phyloP scores from a whole-genome alignment of 2,888 invertebrate species.

The Sinelater perroti region DNA sequence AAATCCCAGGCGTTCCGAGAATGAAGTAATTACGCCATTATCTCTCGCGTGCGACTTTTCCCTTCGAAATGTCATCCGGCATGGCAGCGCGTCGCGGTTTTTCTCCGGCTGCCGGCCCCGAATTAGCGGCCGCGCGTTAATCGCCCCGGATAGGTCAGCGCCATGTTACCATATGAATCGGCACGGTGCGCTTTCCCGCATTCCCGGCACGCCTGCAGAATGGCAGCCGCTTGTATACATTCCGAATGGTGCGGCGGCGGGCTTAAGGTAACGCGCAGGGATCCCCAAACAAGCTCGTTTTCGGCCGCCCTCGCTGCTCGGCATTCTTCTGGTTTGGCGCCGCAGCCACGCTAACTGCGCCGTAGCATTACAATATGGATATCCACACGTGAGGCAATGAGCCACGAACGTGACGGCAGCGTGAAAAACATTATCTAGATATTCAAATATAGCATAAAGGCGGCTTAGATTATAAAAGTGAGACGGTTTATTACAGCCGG shows the following conservation, averaged over 20 bases:
- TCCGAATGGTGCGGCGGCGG: slow-evolving; percentile 29
- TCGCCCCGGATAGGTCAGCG: not conserved
- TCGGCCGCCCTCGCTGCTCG: too few species aligned
- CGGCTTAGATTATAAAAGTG: slow-evolving; percentile 19
- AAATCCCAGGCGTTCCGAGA: too few species aligned
- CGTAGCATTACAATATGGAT: slow-evolving; percentile 42
- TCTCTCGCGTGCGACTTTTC: slow-evolving; percentile 8
- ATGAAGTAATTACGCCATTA: slow-evolving; percentile 2
- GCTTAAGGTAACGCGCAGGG: slow-evolving; percentile 15
- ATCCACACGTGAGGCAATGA: slow-evolving; percentile 50
- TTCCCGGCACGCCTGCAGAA: slow-evolving; percentile 41
- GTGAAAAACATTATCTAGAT: slow-evolving; percentile 39
- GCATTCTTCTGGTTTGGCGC: slow-evolving; percentile 25
- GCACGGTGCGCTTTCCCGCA: slow-evolving; percentile 28
- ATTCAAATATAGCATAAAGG: slow-evolving; percentile 26
- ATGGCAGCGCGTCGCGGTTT: slow-evolving; percentile 9
- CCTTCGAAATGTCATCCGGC: slow-evolving; percentile 3
- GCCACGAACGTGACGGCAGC: slow-evolving; percentile 46
- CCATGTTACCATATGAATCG: slow-evolving; percentile 21
- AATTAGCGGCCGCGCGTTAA: not conserved
- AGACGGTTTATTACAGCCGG: not conserved
- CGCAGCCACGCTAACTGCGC: slow-evolving; percentile 29
- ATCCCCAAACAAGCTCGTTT: slow-evolving; percentile 38
- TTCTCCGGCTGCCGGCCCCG: not conserved
- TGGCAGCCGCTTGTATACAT: slow-evolving; percentile 42